Evolutionary conservation across 2,113 vertebrate genomes (phyloP).

Genomic region (Tachycineta bicolor): DNA sequence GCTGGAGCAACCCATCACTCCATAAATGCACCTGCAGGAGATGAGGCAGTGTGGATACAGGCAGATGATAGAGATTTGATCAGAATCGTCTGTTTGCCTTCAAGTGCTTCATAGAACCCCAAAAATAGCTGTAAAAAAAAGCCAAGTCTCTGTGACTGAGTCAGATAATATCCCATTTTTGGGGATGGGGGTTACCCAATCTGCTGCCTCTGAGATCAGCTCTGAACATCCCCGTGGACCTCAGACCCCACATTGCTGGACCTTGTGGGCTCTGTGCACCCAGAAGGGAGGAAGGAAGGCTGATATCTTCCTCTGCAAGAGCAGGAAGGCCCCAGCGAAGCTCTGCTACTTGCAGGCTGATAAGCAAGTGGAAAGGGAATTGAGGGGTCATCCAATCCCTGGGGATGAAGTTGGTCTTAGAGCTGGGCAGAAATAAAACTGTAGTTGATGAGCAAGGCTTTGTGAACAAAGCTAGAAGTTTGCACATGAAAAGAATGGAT

Average conservation of each 20-base stretch:
- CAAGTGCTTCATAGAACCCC: not conserved
- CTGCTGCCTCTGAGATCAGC: not conserved
- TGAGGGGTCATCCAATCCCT: not conserved
- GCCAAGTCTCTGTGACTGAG: not conserved
- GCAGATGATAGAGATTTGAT: not conserved
- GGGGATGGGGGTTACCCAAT: not conserved
- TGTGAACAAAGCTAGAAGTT: not conserved
- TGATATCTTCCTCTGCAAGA: not conserved
- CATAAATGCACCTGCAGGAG: not conserved
- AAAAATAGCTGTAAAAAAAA: not conserved
- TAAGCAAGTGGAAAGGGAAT: not conserved
- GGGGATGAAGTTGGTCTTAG: not conserved
- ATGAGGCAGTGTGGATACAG: not conserved
- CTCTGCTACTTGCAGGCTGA: not conserved
- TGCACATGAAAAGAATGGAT: not conserved
- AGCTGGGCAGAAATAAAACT: not conserved
- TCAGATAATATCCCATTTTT: not conserved
- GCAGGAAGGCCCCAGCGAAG: not conserved
- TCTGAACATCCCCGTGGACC: not conserved
- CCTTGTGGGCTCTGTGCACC: accelerated
- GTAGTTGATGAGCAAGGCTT: not conserved
- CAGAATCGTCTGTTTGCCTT: not conserved
- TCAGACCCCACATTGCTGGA: accelerated
- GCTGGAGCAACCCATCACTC: not conserved
- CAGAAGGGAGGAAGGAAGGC: not conserved